phyloP scores from a whole-genome alignment of 2,113 vertebrate species.

The Oncorhynchus mykiss region DNA sequence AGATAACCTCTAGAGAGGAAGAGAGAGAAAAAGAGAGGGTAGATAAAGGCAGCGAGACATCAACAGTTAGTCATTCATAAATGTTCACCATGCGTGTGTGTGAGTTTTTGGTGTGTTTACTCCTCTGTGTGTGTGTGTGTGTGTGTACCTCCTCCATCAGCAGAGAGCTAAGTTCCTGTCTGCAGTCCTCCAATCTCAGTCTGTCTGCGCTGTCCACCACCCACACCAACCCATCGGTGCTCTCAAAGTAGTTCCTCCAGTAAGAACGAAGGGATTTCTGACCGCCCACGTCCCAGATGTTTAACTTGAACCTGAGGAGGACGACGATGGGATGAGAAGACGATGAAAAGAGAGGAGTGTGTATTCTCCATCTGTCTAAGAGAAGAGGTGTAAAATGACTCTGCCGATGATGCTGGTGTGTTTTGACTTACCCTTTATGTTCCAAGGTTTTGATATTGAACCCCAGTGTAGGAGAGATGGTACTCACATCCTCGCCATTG shows the following conservation, averaged over 20 bases:
- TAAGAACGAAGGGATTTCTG: constrained; percentile 92
- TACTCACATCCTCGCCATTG: constrained; percentile 89
- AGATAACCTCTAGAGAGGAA: constrained; percentile 20
- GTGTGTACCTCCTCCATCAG: constrained; percentile 83
- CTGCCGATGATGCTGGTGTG: too few relatives aligned
- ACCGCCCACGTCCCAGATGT: constrained; percentile 92
- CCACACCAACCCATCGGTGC: constrained; percentile 92
- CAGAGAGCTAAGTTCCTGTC: constrained; percentile 77
- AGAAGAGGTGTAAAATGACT: too few relatives aligned
- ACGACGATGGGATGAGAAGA: neutral
- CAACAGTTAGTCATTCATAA: neutral
- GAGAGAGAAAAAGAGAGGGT: neutral
- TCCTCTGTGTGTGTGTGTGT: neutral
- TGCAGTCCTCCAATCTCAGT: constrained; percentile 85
- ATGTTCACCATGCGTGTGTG: neutral
- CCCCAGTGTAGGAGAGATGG: constrained; percentile 88
- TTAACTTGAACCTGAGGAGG: constrained; percentile 82
- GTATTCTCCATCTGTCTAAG: neutral
- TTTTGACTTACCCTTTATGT: constrained; percentile 78
- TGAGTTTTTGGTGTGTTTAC: constrained; percentile 5
- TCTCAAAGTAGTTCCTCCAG: constrained; percentile 94
- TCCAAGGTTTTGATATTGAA: constrained; percentile 94
- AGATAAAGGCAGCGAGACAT: neutral
- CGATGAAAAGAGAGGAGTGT: neutral
- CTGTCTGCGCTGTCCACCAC: constrained; percentile 92